These are phyloP conservation scores for Dorcus parallelipipedus DNA, from an alignment of 2,888 invertebrate species.

Conservation along the genomic window DNA sequence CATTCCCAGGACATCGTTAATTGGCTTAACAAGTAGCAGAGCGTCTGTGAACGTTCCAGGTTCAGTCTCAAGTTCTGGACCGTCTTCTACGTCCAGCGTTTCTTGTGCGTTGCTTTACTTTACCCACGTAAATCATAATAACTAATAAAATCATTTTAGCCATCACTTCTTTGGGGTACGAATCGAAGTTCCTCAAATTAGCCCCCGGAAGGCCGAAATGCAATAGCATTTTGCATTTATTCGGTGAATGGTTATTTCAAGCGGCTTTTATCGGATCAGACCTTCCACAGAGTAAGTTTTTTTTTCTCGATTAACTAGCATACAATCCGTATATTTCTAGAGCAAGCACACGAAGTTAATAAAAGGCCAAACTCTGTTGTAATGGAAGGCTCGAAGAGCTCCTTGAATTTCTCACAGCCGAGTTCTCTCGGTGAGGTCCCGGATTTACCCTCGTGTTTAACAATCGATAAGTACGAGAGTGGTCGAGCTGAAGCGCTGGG, in stretches of 20 bases:
- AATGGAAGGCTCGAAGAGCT: constrained; percentile 58
- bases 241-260: constrained; percentile 96
- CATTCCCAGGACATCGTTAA: constrained; percentile 75
- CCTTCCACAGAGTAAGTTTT: constrained; percentile 49
- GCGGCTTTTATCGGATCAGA: constrained; percentile 88
- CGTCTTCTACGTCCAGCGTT: constrained; percentile 64
- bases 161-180: constrained; percentile 55
- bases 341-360: constrained; percentile 50
- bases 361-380: constrained; percentile 66
- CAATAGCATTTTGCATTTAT: constrained; percentile 91
- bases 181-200: constrained; percentile 51
- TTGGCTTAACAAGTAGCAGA: constrained; percentile 73
- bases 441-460: constrained; percentile 66
- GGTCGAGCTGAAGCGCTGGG: constrained; percentile 94
- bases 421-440: constrained; percentile 64
- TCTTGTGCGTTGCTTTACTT: constrained; percentile 53
- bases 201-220: constrained; percentile 83
- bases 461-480: constrained; percentile 75
- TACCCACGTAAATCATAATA: neutral
- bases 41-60: constrained; percentile 64
- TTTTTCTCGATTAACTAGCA: constrained; percentile 1
- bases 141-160: constrained; percentile 49
- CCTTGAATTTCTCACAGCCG: constrained; percentile 58
- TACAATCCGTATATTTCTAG: constrained; percentile 29
- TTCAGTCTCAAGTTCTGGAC: constrained; percentile 67